These are phyloP conservation scores for Poeciliopsis occidentalis DNA, from an alignment of 2,113 vertebrate species.

Conservation along the genomic window DNA sequence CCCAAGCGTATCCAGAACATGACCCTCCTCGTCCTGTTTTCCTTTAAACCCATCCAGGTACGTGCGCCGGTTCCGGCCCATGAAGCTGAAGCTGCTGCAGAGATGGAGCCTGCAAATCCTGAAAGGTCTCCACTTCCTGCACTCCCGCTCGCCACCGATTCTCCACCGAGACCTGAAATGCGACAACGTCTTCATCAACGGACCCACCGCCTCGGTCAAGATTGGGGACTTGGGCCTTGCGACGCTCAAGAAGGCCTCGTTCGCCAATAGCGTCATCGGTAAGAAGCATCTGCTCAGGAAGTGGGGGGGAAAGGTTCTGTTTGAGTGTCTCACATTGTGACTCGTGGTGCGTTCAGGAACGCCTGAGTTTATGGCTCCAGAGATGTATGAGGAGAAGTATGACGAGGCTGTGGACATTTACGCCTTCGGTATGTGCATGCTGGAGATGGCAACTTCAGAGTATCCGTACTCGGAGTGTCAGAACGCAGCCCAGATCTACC, in stretches of 20 bases:
- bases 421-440: constrained; percentile 93
- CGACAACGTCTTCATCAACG: constrained; percentile 94
- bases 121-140: constrained; percentile 90
- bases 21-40: background rate
- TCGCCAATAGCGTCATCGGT: constrained; percentile 94
- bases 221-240: constrained; percentile 93
- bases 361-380: constrained; percentile 95
- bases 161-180: constrained; percentile 94
- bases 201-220: constrained; percentile 89
- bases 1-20: background rate
- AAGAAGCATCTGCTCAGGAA: background rate
- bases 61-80: constrained; percentile 89
- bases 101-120: constrained; percentile 91
- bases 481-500: constrained; percentile 92
- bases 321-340: background rate
- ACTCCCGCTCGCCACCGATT: constrained; percentile 89
- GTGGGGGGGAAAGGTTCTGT: background rate
- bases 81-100: constrained; percentile 91
- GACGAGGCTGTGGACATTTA: constrained; percentile 92
- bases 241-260: constrained; percentile 90
- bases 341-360: constrained; percentile 55
- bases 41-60: constrained; percentile 75
- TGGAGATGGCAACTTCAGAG: constrained; percentile 94
- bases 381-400: constrained; percentile 95
- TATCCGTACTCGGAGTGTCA: constrained; percentile 93